Conservation (phyloP, 37 sponge, comb jelly and placozoan genomes). For the Ianthella basta region DNA sequence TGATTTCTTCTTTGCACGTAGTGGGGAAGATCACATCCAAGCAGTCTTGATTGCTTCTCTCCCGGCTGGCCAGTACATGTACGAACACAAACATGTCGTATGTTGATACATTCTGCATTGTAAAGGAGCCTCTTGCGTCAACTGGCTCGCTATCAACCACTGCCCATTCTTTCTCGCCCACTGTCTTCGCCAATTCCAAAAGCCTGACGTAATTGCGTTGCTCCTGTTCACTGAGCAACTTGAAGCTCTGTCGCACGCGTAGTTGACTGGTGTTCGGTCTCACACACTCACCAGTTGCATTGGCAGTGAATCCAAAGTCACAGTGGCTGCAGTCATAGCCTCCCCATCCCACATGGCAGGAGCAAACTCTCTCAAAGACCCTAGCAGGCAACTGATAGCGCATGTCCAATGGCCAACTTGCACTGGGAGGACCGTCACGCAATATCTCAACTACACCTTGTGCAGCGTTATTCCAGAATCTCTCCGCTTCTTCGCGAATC, state of each 20-base stretch:
- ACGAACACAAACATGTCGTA: constrained; percentile 24
- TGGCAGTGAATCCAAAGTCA: not conserved
- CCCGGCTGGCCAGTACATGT: not conserved
- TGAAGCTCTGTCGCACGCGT: not conserved
- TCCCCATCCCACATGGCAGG: not conserved
- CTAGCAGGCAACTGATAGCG: not conserved
- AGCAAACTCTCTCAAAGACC: not conserved
- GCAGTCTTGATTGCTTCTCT: not conserved
- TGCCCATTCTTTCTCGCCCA: constrained; percentile 4
- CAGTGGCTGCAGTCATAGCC: constrained; percentile 14
- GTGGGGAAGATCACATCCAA: too few species aligned
- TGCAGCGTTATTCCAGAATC: too few species aligned
- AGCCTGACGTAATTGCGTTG: not conserved
- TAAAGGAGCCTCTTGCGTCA: not conserved
- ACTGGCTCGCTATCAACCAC: constrained; percentile 8
- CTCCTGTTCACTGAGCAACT: not conserved
- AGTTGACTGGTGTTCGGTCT: not conserved
- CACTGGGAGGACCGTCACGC: too few species aligned
- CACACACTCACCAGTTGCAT: too few species aligned
- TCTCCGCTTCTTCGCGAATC: too few species aligned
- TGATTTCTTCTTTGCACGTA: too few species aligned
- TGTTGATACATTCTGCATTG: constrained; percentile 22
- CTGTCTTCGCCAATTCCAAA: not conserved
- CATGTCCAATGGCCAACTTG: not conserved
- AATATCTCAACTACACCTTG: too few species aligned